Evolutionary conservation across 2,113 vertebrate species (phyloP).

Genomic region (Dromiciops gliroides): DNA sequence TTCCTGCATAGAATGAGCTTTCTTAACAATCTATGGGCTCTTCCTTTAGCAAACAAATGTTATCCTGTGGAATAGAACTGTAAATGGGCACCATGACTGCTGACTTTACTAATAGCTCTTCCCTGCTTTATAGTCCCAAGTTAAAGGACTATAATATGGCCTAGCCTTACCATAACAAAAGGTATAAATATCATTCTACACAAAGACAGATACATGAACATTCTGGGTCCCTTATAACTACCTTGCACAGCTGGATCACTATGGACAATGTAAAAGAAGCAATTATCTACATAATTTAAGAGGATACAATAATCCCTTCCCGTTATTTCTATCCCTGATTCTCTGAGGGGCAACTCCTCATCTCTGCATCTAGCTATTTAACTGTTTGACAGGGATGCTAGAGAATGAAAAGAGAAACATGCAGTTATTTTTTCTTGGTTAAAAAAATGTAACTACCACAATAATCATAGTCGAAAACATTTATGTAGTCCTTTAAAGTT

Average conservation of each 20-base stretch:
- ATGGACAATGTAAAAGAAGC: slow-evolving; percentile 1
- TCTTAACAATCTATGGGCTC: background rate
- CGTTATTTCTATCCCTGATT: background rate
- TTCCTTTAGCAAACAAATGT: background rate
- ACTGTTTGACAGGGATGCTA: background rate
- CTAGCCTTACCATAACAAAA: background rate
- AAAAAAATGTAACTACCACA: background rate
- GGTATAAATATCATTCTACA: background rate
- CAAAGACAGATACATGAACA: fast-evolving
- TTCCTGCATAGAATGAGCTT: background rate
- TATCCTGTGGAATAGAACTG: background rate
- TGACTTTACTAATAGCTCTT: slow-evolving; percentile 22
- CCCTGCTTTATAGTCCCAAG: background rate
- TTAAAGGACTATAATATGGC: background rate
- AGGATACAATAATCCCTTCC: background rate
- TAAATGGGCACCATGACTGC: background rate
- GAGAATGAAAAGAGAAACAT: background rate
- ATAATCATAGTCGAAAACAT: background rate
- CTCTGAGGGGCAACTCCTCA: background rate
- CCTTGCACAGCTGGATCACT: slow-evolving; percentile 7
- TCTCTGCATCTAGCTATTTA: background rate
- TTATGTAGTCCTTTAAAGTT: background rate
- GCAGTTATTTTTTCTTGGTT: background rate
- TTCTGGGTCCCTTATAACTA: background rate
- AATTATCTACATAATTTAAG: background rate